Percentiles rank a stretch among this genome's conserved stretches.
Conservation (phyloP, 2,797 vertebrate species). For the Crenichthys baileyi region DNA sequence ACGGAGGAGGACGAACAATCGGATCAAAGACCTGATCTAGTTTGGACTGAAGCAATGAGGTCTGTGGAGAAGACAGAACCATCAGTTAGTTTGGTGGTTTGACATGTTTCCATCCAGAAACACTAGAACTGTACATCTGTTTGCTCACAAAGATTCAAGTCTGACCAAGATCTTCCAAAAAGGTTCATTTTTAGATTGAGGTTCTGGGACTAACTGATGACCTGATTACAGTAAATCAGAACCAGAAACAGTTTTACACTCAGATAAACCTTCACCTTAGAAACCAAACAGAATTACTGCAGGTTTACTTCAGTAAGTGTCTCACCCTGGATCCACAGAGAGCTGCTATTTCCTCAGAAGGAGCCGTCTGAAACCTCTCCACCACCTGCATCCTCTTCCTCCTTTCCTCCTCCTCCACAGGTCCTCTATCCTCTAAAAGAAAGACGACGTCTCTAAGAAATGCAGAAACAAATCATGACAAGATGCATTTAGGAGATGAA, state of each 20-base stretch:
- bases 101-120: background rate
- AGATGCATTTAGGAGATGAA: background rate
- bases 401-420: conserved; percentile 87
- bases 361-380: conserved; percentile 92
- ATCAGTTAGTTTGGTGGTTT: background rate
- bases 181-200: no score
- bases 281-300: no score
- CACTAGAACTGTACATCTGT: background rate
- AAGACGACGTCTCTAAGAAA: background rate
- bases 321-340: no score
- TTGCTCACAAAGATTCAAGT: background rate
- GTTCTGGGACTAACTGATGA: no score
- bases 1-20: conserved; percentile 87
- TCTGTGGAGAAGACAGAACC: conserved; percentile 62
- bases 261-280: no score
- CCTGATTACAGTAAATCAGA: no score
- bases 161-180: no score
- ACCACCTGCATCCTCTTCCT: conserved; percentile 84
- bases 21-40: conserved; percentile 91
- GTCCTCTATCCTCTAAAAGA: conserved; percentile 73
- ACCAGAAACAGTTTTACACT: no score
- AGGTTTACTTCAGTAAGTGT: no score
- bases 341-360: conserved; percentile 92
- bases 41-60: conserved; percentile 86
- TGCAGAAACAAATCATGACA: background rate